Evolutionary conservation across 2,113 vertebrate genomes (phyloP).

Genomic region (Bos taurus): ARS-UCD2.0 NC_037338.1:14353001-14353500

Average conservation of each 20-base stretch:
- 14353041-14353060: not conserved
- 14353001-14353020: not conserved
- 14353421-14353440: not conserved
- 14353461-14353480: not conserved
- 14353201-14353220: not conserved
- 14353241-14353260: not conserved
- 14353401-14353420: not conserved
- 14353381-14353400: not conserved
- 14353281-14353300: not conserved
- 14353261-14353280: not conserved
- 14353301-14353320: not conserved
- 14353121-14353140: not conserved
- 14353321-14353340: not conserved
- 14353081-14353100: not conserved
- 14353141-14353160: not conserved
- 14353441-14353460: not conserved
- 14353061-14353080: not conserved
- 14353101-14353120: not conserved
- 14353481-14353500: not conserved
- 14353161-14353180: not conserved
- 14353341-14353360: not conserved
- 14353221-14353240: not conserved
- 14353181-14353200: not conserved
- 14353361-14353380: not conserved
- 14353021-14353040: not conserved